Percentiles rank a stretch among this genome's conserved stretches.
Evolutionary conservation across 1,140 invertebrate species (phyloP).

Genomic region (Drosophila bocqueti): DNA sequence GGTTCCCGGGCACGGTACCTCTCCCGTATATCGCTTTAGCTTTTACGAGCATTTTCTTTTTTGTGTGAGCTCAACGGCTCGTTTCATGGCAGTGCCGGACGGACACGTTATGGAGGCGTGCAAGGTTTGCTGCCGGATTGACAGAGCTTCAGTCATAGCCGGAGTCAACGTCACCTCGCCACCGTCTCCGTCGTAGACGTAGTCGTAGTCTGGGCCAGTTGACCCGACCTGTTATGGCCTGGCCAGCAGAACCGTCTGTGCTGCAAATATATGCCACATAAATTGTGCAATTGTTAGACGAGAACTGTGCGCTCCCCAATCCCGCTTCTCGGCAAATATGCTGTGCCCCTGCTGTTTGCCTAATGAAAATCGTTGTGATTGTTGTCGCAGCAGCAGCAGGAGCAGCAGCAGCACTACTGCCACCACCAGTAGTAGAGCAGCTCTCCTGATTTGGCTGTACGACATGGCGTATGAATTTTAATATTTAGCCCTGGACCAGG

Average conservation of each 20-base stretch:
- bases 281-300: constrained; percentile 78
- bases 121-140: constrained; percentile 46
- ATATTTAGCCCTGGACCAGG: constrained; percentile 64
- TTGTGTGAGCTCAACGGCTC: constrained; percentile 60
- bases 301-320: constrained; percentile 33
- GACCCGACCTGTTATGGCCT: constrained; percentile 38
- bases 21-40: constrained; percentile 23
- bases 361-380: constrained; percentile 73
- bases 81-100: constrained; percentile 57
- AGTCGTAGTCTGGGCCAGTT: constrained; percentile 8
- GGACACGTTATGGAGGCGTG: constrained; percentile 52
- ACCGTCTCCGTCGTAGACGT: not conserved
- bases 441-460: constrained; percentile 70
- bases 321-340: constrained; percentile 64
- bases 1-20: constrained; percentile 5
- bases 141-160: constrained; percentile 21
- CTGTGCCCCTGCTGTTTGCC: constrained; percentile 68
- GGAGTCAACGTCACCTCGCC: not conserved
- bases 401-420: not conserved
- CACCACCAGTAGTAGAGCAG: not conserved
- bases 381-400: constrained; percentile 34
- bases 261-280: constrained; percentile 80
- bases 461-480: constrained; percentile 82
- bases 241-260: constrained; percentile 34
- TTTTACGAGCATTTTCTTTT: constrained; percentile 27